A percentile compares a stretch with the other conserved stretches of the same genome.
Conservation (phyloP, 2,888 invertebrate genomes). For the Phengaris alcon region DNA sequence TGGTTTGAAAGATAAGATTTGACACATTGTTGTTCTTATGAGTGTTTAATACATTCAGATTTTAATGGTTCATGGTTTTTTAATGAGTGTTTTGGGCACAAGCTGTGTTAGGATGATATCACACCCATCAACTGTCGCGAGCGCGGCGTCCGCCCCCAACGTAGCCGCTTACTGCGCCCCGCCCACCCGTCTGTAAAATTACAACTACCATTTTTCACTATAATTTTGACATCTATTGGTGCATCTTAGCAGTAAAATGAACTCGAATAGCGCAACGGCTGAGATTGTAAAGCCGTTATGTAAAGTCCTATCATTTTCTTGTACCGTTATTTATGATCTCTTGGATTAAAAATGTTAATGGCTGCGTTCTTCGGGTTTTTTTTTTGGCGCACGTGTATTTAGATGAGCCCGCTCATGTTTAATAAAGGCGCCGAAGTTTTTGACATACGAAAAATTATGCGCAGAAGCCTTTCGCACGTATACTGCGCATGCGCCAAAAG, state of each 20-base stretch:
- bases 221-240: background rate
- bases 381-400: no score
- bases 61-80: background rate
- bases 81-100: background rate
- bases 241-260: background rate
- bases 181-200: conserved; percentile 46
- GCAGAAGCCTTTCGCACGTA: no score
- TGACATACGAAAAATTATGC: no score
- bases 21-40: background rate
- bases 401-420: no score
- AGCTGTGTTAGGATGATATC: conserved; percentile 33
- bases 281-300: no score
- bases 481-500: no score
- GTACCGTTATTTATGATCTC: background rate
- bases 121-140: conserved; percentile 54
- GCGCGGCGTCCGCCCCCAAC: conserved; percentile 47
- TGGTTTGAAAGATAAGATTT: background rate
- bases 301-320: no score
- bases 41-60: no score
- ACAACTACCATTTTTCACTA: conserved; percentile 17
- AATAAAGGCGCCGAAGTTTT: no score
- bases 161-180: conserved; percentile 53
- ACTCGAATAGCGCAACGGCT: background rate
- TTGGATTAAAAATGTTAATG: background rate
- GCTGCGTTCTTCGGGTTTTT: no score